Conservation (phyloP, 2,797 vertebrate species). For the Harpagifer antarcticus region DNA sequence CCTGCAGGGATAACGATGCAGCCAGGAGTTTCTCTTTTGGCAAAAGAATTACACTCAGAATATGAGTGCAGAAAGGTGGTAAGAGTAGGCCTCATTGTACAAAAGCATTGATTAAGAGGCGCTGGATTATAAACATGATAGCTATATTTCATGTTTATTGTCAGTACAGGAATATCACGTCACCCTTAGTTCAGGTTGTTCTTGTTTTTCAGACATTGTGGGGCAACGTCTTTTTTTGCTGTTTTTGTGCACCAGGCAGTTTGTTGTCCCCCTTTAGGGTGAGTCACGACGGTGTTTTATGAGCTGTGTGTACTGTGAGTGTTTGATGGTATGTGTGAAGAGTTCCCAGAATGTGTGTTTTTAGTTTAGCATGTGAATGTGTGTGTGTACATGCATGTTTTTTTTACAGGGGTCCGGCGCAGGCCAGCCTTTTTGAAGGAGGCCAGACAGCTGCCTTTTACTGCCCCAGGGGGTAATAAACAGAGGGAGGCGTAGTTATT, state of each 20-base stretch:
- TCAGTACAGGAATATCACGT: too few species aligned
- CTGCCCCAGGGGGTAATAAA: conserved; percentile 87
- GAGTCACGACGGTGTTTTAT: conserved; percentile 59
- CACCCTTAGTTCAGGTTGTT: background rate
- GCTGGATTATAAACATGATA: too few species aligned
- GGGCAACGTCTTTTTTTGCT: conserved; percentile 13
- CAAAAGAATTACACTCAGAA: too few species aligned
- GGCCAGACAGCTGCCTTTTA: conserved; percentile 88
- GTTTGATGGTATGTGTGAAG: conserved; percentile 75
- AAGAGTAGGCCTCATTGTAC: too few species aligned
- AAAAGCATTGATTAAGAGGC: too few species aligned
- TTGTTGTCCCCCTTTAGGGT: conserved; percentile 45
- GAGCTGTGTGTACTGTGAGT: conserved; percentile 65
- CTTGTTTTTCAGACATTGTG: conserved; percentile 2
- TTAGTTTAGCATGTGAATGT: conserved; percentile 71
- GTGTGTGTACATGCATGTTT: conserved; percentile 41
- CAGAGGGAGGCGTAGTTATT: conserved; percentile 84
- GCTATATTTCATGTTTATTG: too few species aligned
- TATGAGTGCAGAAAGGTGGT: too few species aligned
- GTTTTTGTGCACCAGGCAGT: conserved; percentile 21
- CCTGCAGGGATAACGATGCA: conserved; percentile 8
- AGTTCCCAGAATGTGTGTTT: conserved; percentile 80
- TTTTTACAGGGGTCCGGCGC: conserved; percentile 62
- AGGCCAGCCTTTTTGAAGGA: conserved; percentile 71
- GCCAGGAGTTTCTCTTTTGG: conserved; percentile 4